Evolutionary conservation across 2,113 vertebrate species (phyloP), one percentile per base, ranked within the genome.

Genomic region (Muntiacus reevesi): DNA sequence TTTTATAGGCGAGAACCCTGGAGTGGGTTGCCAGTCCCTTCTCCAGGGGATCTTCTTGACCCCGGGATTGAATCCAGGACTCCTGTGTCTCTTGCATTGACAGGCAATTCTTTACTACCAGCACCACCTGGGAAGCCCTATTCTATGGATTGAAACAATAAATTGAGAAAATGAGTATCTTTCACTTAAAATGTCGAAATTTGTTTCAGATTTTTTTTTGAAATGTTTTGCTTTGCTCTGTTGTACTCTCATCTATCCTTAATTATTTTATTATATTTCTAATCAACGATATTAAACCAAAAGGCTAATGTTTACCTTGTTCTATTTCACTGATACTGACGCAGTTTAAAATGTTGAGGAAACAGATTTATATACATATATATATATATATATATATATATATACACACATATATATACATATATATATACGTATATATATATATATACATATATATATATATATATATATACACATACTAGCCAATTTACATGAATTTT

Each of bases 61-160:
- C 10, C n/a, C 0, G 4, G 17, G 67, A 71, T 23, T 5, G 0
- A 71, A 40, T 71, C 19, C 67, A 71, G 10, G 1, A 23, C 67
- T 71, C n/a, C 23, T 6, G 9, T 40, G 67, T 71, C 67, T 40
- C n/a, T 71, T 23, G 19, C n/a, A 40, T 12, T 71, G 67, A 40
- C 67, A 71, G 67, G n/a, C 67, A 71, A 13, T 71, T 13, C n/a
- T 40, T 40, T 40, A 40, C 19, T 71, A 71, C 19, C 33, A 71
- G 67, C 67, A 40, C 67, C 67, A 40, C 67, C n/a, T 6, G 67
- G 67, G 67, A 74, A 74, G 67, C n/a, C 10, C n/a, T 74, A 25
- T 13, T 74, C 67, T 23, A 40, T 74, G 10, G 36, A 40, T 81
- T 6, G 43, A 97, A 43, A 36, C 3, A 87, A 86, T 9, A 87